Evolutionary conservation across 2,797 vertebrate species (phyloP), one percentile per base, ranked within the genome.

Genomic region (Agapornis canus): DNA sequence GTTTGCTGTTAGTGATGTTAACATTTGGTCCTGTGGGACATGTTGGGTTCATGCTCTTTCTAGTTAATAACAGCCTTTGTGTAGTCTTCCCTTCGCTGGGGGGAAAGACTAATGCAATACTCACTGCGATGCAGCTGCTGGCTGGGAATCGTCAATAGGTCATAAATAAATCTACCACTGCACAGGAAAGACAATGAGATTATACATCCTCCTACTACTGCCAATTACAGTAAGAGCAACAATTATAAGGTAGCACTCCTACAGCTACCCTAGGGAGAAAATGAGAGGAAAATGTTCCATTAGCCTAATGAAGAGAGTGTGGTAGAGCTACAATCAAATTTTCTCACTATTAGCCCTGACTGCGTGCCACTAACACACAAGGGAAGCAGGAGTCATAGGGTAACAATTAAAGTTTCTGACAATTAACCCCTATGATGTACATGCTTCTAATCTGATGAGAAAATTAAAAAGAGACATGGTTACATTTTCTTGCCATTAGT

Each of bases 201-300:
- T 98, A 98, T 96, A 96, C 91, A 95, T 96, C 97, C 97, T 97
- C 98, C 98, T 98, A 98, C 98, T 95, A 97, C 97, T 97, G 96
- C 96, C 97, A 98, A 98, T 98, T 98, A 98, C 91, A 83, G 96
- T 97, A 97, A 98, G 97, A 98, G 97, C 97, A 97, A 98, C 98
- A 98, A 98, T 98, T 98, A 98, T 96, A 98, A 98, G 97, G 97
- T 96, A 97, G 97, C 94, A 97, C 97, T 98, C 97, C 97, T 96
- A 98, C 97, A 97, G 97, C 88, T 94, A 95, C 97, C 98, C 98
- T 97, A 52, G 96, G 91, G 98, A 97, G 98, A 98, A 98, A 98
- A 98, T 98, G 97, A 97, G 97, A 96, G 97, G 96, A 97, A 98
- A 98, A 93, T 98, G 98, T 98, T 98, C 98, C 98, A 98, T 98